These are phyloP conservation scores for Caenorhabditis uteleia DNA, from an alignment of 2,888 invertebrate genomes.

Conservation along the genomic window DNA sequence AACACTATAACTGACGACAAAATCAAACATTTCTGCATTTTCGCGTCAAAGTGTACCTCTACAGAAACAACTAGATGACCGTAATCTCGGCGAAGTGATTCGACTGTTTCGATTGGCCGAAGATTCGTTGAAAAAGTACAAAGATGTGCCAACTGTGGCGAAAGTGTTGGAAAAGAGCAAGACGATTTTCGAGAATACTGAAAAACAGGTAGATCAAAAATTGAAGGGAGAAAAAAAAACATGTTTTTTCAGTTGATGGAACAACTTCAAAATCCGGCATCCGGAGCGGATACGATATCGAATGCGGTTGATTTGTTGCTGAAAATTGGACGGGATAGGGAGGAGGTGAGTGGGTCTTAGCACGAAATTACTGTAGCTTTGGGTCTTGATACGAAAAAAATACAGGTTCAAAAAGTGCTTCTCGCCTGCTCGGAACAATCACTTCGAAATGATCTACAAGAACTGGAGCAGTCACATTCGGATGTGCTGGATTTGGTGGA, in stretches of 20 bases:
- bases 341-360: too few relatives aligned
- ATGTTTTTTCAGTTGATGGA: too few relatives aligned
- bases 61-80: conserved; percentile 49
- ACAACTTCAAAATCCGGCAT: conserved; percentile 31
- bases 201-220: too few relatives aligned
- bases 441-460: conserved; percentile 33
- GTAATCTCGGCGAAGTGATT: conserved; percentile 49
- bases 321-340: conserved; percentile 31
- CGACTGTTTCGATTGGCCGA: conserved; percentile 45
- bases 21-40: too few relatives aligned
- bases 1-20: too few relatives aligned
- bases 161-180: conserved; percentile 31
- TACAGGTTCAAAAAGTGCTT: conserved; percentile 38
- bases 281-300: conserved; percentile 34
- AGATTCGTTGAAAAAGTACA: conserved; percentile 40
- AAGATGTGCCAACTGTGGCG: conserved; percentile 46
- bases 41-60: too few relatives aligned
- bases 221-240: conserved; percentile 2
- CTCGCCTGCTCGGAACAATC: conserved; percentile 28
- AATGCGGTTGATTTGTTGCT: conserved; percentile 41
- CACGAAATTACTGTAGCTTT: too few relatives aligned
- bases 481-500: conserved; percentile 68
- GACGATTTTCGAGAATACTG: conserved; percentile 32
- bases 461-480: conserved; percentile 25
- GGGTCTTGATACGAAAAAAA: too few relatives aligned